Evolutionary conservation across 2,113 vertebrate genomes (phyloP), one percentile per base, ranked within the genome.

Genomic region (Lynx canadensis): DNA sequence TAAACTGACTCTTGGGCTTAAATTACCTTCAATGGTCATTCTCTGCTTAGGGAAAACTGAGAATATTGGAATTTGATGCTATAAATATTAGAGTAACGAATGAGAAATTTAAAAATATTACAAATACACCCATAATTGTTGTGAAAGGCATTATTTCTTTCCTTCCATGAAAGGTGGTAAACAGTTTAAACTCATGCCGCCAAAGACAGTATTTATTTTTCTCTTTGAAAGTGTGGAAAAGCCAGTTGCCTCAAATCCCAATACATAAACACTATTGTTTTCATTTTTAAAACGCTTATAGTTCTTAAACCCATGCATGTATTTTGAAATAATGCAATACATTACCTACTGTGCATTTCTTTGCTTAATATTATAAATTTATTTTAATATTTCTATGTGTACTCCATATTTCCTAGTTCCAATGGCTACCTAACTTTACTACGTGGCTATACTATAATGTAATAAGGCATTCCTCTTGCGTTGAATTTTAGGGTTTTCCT

Each of bases 41-140:
- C 89, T 69, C 4, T 95, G 97, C 73, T 87, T 86, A 5, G 69
- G 76, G 82, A 97, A 76, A 98, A 98, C 25, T 71, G 94, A 98
- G 92, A 94, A 96, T 94, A 65, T 87, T 93, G 95, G 79, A 98
- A 94, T 97, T 97, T 97, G 95, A 98, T 96, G 89, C 65, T 96
- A 65, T 88, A 94, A 95, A 90, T 96, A 96, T 95, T 92, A 86
- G 16, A 92, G 57, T 88, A 68, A 85, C 92, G n/a, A 57, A 27
- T 91, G 31, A 60, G 21, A 74, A 94, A 25, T 93, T 82, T 66
- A 36, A 89, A 96, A 94, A 94, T 76, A 97, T 36, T 52, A 19
- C 41, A 81, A 36, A 96, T 83, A 91, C 91, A 71, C 41, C 25
- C 19, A 16, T 76, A 96, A 68, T 94, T 74, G 16, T 80, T 92